Percentiles rank a stretch among this genome's conserved stretches.
These are phyloP conservation scores for human (Homo sapiens) DNA, from an alignment of 2,113 vertebrate species.

Conservation along the genomic window GRCh38 chr1:148761501-148762000, in stretches of 20 bases:
- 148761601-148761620: background rate
- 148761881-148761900: background rate
- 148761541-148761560: background rate
- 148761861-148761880: background rate
- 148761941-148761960: background rate
- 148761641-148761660: background rate
- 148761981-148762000: too few species aligned
- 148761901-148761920: background rate
- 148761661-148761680: background rate
- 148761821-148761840: background rate
- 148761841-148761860: background rate
- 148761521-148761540: background rate
- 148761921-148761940: background rate
- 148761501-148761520: background rate
- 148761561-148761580: slow-evolving; percentile 73
- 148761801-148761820: background rate
- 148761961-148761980: background rate
- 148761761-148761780: background rate
- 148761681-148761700: background rate
- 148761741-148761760: background rate
- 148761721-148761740: background rate
- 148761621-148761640: fast-evolving
- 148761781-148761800: background rate
- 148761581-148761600: background rate
- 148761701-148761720: background rate